A percentile compares a stretch with the other conserved stretches of the same genome.
Conservation (phyloP, 2,797 vertebrate species). For the Gymnocypris eckloni region DNA sequence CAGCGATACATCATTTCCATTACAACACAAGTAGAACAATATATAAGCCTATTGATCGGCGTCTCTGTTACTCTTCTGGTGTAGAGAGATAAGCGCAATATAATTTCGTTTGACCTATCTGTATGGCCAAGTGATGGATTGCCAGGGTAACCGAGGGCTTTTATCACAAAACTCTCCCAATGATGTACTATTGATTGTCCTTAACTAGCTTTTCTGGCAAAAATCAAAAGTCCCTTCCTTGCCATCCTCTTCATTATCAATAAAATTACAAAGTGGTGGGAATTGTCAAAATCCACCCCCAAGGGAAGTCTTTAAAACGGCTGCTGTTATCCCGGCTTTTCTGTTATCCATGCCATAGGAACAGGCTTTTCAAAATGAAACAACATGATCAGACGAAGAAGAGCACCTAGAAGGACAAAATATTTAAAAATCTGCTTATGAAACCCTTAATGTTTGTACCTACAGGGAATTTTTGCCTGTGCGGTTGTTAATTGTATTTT, state of each 20-base stretch:
- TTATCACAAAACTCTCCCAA: conserved; percentile 93
- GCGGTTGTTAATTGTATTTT: neutral
- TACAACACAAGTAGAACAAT: conserved; percentile 83
- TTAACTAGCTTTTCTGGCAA: conserved; percentile 88
- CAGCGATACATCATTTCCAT: conserved; percentile 96
- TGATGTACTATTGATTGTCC: conserved; percentile 98
- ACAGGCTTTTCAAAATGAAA: conserved; percentile 31
- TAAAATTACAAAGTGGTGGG: conserved; percentile 58
- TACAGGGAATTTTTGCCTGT: conserved; percentile 21
- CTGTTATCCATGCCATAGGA: conserved; percentile 45
- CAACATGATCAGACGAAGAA: conserved; percentile 40
- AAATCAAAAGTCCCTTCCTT: conserved; percentile 83
- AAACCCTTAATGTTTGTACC: conserved; percentile 13
- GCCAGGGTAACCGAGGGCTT: conserved; percentile 89
- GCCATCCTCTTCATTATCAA: conserved; percentile 58
- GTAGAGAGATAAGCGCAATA: conserved; percentile 97
- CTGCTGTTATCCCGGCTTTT: conserved; percentile 44
- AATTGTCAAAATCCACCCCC: conserved; percentile 58
- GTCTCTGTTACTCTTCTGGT: conserved; percentile 93
- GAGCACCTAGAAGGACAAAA: conserved; percentile 33
- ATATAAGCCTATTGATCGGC: conserved; percentile 86
- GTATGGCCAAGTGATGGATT: conserved; percentile 99
- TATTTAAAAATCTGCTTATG: conserved; percentile 40
- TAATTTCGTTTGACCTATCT: conserved; percentile 98
- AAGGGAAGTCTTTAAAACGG: conserved; percentile 39